phyloP scores from a whole-genome alignment of 2,797 vertebrate species.

The Avahi laniger region DNA sequence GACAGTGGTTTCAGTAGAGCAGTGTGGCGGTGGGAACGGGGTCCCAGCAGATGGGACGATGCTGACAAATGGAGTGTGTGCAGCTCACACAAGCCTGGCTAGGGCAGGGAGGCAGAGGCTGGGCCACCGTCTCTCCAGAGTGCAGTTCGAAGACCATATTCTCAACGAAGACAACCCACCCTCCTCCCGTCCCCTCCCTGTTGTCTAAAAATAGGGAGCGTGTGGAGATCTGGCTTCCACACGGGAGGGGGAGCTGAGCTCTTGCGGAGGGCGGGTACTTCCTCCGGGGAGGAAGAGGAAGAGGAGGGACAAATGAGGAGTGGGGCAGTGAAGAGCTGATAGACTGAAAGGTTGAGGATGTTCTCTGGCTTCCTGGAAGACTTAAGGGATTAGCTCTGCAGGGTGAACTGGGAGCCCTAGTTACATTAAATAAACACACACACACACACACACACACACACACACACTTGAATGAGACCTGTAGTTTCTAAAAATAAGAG shows the following conservation, averaged over 20 bases:
- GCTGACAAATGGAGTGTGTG: fast-evolving
- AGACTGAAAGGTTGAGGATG: background rate
- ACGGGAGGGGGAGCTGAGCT: too few relatives aligned
- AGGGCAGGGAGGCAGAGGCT: background rate
- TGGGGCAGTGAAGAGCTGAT: background rate
- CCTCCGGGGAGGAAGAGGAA: background rate
- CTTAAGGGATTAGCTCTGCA: background rate
- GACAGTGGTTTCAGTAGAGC: background rate
- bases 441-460: background rate
- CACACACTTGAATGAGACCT: background rate
- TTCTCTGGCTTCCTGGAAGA: background rate
- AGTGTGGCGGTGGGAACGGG: background rate
- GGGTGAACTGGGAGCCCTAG: background rate
- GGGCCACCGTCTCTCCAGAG: background rate
- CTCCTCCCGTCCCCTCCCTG: background rate
- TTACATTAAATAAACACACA: background rate
- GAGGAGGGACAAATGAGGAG: background rate
- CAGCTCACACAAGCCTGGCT: background rate
- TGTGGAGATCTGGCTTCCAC: background rate
- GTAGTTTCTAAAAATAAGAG: background rate
- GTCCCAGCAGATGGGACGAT: background rate
- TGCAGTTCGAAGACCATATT: background rate
- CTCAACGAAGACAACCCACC: background rate
- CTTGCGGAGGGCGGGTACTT: background rate
- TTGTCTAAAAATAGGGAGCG: background rate